Percentiles rank a stretch among this genome's conserved stretches.
These are phyloP conservation scores for Lophochroa leadbeateri DNA, from an alignment of 2,113 vertebrate genomes.

Conservation along the genomic window DNA sequence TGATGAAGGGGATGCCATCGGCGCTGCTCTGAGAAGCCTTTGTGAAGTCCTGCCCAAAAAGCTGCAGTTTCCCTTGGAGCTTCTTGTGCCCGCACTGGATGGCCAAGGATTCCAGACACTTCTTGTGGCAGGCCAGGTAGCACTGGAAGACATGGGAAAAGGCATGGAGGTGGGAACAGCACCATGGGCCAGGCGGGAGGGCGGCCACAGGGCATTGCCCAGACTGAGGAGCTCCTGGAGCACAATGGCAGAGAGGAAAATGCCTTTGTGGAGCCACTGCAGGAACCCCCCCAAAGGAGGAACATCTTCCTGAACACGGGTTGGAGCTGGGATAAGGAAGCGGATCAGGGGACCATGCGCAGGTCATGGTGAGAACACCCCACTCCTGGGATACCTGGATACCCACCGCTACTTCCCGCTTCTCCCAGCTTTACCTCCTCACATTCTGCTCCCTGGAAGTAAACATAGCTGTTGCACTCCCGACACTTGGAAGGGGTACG, in stretches of 20 bases:
- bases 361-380: neutral
- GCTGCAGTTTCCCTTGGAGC: conserved; percentile 91
- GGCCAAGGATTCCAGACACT: conserved; percentile 93
- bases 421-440: conserved; percentile 83
- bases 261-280: neutral
- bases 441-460: conserved; percentile 96
- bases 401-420: neutral
- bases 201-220: neutral
- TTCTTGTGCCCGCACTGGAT: conserved; percentile 98
- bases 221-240: rapidly evolving
- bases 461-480: conserved; percentile 97
- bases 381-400: rapidly evolving
- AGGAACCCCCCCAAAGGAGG: neutral
- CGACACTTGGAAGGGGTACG: conserved; percentile 91
- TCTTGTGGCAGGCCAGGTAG: conserved; percentile 94
- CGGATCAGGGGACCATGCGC: rapidly evolving
- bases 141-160: conserved; percentile 75
- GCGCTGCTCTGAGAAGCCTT: conserved; percentile 73
- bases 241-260: rapidly evolving
- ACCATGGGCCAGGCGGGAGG: rapidly evolving
- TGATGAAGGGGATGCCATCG: conserved; percentile 88
- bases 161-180: rapidly evolving
- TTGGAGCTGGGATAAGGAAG: neutral
- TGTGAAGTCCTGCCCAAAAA: conserved; percentile 89
- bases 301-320: rapidly evolving